Evolutionary conservation across 2,797 vertebrate species (phyloP).

Genomic region (Cygnus olor): DNA sequence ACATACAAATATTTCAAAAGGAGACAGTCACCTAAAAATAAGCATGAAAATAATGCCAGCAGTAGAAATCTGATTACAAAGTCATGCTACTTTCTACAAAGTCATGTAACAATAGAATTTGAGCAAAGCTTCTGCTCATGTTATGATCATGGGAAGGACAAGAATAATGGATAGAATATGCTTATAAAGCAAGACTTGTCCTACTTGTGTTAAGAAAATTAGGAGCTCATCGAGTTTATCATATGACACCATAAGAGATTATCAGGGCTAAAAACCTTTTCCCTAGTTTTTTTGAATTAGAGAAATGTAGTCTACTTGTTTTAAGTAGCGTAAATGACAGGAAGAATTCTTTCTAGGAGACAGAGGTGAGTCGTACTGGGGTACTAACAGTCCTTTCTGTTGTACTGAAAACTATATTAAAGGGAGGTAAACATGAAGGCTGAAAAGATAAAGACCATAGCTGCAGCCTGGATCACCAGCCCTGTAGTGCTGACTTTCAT

Average conservation of each 20-base stretch:
- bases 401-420: background rate
- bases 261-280: background rate
- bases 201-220: too few relatives aligned
- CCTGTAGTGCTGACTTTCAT: background rate
- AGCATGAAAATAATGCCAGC: background rate
- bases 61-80: background rate
- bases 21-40: background rate
- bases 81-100: background rate
- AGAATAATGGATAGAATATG: background rate
- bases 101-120: background rate
- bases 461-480: background rate
- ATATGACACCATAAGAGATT: rapidly evolving
- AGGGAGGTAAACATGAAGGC: background rate
- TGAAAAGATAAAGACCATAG: background rate
- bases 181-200: background rate
- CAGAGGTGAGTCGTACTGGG: background rate
- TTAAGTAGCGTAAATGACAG: background rate
- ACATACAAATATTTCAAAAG: background rate
- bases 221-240: background rate
- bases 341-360: background rate
- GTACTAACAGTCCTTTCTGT: background rate
- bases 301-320: background rate
- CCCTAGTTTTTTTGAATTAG: background rate
- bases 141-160: background rate
- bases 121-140: background rate